Evolutionary conservation across 92 coral and sea anemone genomes (phyloP).

Genomic region (Nematostella vectensis): DNA sequence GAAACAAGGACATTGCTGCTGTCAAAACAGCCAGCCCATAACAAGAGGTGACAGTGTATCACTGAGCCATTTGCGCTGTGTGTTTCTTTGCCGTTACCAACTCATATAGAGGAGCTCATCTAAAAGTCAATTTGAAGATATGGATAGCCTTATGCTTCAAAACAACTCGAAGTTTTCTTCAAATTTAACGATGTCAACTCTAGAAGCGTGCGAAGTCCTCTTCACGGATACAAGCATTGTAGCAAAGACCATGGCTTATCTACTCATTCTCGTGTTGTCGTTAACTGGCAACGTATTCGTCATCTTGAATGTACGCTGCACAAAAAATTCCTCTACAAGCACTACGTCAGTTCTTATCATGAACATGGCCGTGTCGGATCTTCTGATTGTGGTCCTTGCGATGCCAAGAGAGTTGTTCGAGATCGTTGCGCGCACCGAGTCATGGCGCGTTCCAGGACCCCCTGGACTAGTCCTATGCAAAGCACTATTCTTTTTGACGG

Average conservation of each 20-base stretch:
- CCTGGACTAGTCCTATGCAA: not conserved
- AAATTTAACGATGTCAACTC: too few species aligned
- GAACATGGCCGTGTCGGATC: not conserved
- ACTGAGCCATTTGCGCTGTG: too few species aligned
- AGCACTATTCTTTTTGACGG: not conserved
- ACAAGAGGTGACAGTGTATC: too few species aligned
- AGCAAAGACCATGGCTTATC: not conserved
- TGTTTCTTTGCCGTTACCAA: too few species aligned
- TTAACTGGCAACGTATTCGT: not conserved
- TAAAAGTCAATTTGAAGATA: too few species aligned
- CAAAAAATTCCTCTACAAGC: not conserved
- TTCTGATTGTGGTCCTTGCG: not conserved
- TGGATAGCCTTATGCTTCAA: too few species aligned
- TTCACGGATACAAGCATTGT: not conserved
- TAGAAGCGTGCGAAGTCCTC: not conserved
- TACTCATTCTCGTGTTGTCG: not conserved
- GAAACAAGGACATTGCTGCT: too few species aligned
- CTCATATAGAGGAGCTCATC: too few species aligned
- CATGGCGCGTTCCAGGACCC: not conserved
- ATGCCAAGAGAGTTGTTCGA: not conserved
- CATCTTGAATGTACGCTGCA: not conserved
- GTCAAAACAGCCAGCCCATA: too few species aligned
- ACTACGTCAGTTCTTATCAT: not conserved
- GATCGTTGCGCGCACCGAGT: not conserved
- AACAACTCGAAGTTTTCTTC: too few species aligned